phyloP scores from a whole-genome alignment of 2,797 vertebrate species.

The Crocidura indochinensis region DNA sequence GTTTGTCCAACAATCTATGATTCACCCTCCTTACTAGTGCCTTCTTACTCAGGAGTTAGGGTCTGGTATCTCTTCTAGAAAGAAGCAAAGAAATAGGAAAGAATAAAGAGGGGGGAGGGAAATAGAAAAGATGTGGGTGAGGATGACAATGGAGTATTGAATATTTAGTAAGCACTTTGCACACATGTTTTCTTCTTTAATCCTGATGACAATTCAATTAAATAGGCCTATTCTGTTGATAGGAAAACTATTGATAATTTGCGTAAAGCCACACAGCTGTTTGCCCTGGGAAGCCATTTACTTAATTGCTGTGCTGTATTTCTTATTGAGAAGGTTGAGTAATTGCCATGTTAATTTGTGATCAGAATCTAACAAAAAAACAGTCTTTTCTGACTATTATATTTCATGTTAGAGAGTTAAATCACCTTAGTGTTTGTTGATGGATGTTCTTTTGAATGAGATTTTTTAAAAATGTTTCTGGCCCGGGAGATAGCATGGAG shows the following conservation, averaged over 20 bases:
- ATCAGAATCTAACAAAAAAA: not conserved
- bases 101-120: no score
- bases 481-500: no score
- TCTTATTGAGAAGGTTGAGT: slow-evolving; percentile 20
- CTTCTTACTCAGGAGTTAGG: not conserved
- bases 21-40: not conserved
- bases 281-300: not conserved
- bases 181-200: slow-evolving; percentile 6
- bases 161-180: not conserved
- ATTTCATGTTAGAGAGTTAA: not conserved
- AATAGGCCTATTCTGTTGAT: not conserved
- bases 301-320: not conserved
- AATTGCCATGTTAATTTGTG: slow-evolving; percentile 10
- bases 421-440: not conserved
- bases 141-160: not conserved
- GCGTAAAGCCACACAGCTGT: not conserved
- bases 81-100: no score
- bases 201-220: not conserved
- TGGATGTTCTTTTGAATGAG: slow-evolving; percentile 13
- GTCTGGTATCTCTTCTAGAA: not conserved
- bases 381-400: not conserved
- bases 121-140: not conserved
- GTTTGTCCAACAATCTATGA: not conserved
- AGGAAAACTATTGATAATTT: slow-evolving; percentile 12
- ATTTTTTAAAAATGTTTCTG: not conserved